phyloP scores from a whole-genome alignment of 1,140 invertebrate genomes.

The Dryas iulia region DNA sequence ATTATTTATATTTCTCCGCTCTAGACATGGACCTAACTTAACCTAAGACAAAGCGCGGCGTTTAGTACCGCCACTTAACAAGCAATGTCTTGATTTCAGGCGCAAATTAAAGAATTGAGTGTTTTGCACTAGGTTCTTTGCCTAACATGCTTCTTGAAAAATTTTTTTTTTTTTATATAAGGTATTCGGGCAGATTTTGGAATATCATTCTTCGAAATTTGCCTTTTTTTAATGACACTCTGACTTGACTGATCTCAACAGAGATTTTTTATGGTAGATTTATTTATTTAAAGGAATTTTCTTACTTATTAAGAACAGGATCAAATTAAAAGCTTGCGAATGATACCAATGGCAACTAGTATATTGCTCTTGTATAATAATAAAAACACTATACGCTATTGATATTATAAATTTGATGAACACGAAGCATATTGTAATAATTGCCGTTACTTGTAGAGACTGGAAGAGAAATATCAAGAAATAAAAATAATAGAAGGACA shows the following conservation, averaged over 20 bases:
- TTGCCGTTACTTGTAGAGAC: conserved; percentile 31
- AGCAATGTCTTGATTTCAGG: too few relatives aligned
- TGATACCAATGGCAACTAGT: conserved; percentile 30
- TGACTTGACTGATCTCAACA: too few relatives aligned
- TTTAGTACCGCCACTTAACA: too few relatives aligned
- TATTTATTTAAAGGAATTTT: background rate
- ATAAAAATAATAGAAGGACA: background rate
- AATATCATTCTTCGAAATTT: too few relatives aligned
- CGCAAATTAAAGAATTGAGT: too few relatives aligned
- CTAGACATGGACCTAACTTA: too few relatives aligned
- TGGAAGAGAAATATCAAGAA: conserved; percentile 25
- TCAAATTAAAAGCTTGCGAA: conserved; percentile 29
- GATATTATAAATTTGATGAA: conserved; percentile 21
- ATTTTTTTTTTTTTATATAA: background rate
- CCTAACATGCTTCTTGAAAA: too few relatives aligned
- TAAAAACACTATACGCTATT: conserved; percentile 18
- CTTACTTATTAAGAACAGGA: conserved; percentile 36
- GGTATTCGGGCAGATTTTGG: background rate
- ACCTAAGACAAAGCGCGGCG: too few relatives aligned
- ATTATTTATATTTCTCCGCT: too few relatives aligned
- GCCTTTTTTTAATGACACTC: too few relatives aligned
- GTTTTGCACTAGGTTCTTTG: too few relatives aligned
- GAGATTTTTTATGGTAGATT: too few relatives aligned
- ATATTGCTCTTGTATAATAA: conserved; percentile 32
- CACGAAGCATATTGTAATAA: conserved; percentile 30